A percentile compares a stretch with the other conserved stretches of the same genome.
phyloP scores from a whole-genome alignment of 2,113 vertebrate species.

The Paramisgurnus dabryanus region DNA sequence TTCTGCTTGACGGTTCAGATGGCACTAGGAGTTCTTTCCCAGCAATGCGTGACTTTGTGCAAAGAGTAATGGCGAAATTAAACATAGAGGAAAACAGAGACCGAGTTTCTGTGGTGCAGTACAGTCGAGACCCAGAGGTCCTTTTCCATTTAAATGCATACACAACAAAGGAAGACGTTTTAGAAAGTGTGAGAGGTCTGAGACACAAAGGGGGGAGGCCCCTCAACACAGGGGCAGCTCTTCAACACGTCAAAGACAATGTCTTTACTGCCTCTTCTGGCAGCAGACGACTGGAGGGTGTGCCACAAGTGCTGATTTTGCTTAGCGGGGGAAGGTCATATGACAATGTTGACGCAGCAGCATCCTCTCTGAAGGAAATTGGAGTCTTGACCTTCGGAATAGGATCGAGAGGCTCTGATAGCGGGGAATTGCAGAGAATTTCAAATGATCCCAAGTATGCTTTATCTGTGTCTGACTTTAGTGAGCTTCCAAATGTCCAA shows the following conservation, averaged over 20 bases:
- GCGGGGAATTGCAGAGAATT: constrained; percentile 54
- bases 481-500: constrained; percentile 49
- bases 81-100: constrained; percentile 26
- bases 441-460: constrained; percentile 50
- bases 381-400: constrained; percentile 73
- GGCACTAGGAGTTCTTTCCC: background rate
- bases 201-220: constrained; percentile 59
- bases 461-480: constrained; percentile 56
- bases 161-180: constrained; percentile 50
- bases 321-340: constrained; percentile 74
- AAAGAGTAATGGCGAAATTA: background rate
- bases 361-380: constrained; percentile 48
- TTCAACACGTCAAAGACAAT: constrained; percentile 68
- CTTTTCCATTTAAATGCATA: constrained; percentile 57
- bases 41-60: background rate
- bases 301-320: constrained; percentile 78
- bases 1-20: constrained; percentile 66
- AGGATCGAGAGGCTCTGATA: constrained; percentile 61
- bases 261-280: constrained; percentile 76
- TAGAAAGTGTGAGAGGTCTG: constrained; percentile 36
- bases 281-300: constrained; percentile 75
- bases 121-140: constrained; percentile 49
- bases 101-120: constrained; percentile 56
- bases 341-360: constrained; percentile 63
- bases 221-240: constrained; percentile 72